Evolutionary conservation across 2,113 vertebrate species (phyloP).

Genomic region (Neolamprologus caudopunctatus): DNA sequence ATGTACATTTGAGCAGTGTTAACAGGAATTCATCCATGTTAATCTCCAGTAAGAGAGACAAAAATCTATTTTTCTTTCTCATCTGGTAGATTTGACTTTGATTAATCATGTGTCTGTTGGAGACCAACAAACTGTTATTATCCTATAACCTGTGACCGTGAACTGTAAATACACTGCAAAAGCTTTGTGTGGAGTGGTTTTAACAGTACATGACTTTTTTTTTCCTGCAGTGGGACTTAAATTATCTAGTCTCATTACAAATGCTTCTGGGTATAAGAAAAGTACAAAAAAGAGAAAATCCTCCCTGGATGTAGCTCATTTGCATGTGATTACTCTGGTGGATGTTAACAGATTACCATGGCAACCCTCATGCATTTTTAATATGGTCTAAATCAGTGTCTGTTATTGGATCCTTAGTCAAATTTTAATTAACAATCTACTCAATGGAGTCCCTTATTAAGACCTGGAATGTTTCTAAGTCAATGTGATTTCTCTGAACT

Average conservation of each 20-base stretch:
- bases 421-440: conserved; percentile 43
- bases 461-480: not conserved
- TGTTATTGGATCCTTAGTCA: conserved; percentile 35
- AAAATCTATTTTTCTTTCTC: not conserved
- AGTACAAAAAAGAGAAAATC: not conserved
- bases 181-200: not conserved
- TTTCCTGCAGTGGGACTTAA: not conserved
- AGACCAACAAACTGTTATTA: not conserved
- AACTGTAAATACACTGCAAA: not conserved
- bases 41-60: not conserved
- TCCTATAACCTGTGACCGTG: not conserved
- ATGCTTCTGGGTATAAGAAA: not conserved
- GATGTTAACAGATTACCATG: conserved; percentile 32
- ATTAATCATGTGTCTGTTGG: not conserved
- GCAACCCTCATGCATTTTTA: conserved; percentile 36
- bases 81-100: not conserved
- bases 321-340: conserved; percentile 16
- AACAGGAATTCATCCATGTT: not conserved
- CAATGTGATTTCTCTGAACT: not conserved
- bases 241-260: not conserved
- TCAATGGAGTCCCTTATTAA: conserved; percentile 27
- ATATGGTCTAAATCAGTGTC: conserved; percentile 31
- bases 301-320: conserved; percentile 4
- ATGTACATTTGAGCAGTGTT: not conserved
- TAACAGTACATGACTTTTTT: not conserved